Evolutionary conservation across 2,888 invertebrate genomes (phyloP).

Genomic region (Rapana venosa): DNA sequence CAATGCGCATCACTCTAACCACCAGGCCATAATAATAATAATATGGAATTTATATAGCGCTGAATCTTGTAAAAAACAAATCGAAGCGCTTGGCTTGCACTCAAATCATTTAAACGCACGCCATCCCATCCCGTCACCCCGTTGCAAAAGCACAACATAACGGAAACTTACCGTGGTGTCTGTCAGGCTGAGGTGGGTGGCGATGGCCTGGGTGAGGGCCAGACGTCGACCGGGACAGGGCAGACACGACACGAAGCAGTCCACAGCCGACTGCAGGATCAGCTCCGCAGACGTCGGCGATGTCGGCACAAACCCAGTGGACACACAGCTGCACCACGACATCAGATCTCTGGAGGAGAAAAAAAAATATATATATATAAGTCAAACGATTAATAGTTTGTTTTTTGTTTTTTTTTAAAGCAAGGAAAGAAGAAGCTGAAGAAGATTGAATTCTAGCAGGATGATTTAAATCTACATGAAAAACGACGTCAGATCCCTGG

Average conservation of each 20-base stretch:
- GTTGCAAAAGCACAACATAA: background rate
- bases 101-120: background rate
- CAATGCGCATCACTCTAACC: too few species aligned
- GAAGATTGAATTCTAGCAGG: too few species aligned
- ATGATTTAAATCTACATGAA: too few species aligned
- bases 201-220: slow-evolving; percentile 82
- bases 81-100: too few species aligned
- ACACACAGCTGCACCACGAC: slow-evolving; percentile 92
- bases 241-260: slow-evolving; percentile 92
- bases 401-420: too few species aligned
- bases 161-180: slow-evolving; percentile 64
- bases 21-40: too few species aligned
- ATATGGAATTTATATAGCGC: too few species aligned
- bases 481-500: too few species aligned
- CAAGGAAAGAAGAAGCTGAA: too few species aligned
- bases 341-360: slow-evolving; percentile 86
- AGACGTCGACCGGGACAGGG: slow-evolving; percentile 82
- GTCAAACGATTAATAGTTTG: too few species aligned
- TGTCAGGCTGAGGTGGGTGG: slow-evolving; percentile 87
- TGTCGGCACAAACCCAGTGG: slow-evolving; percentile 85
- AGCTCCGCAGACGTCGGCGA: slow-evolving; percentile 63
- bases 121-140: background rate
- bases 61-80: too few species aligned
- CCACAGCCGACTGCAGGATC: slow-evolving; percentile 89
- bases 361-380: too few species aligned